Base-by-base conservation (phyloP, 2,797 vertebrate genomes). In the Nannoperca australis region DNA sequence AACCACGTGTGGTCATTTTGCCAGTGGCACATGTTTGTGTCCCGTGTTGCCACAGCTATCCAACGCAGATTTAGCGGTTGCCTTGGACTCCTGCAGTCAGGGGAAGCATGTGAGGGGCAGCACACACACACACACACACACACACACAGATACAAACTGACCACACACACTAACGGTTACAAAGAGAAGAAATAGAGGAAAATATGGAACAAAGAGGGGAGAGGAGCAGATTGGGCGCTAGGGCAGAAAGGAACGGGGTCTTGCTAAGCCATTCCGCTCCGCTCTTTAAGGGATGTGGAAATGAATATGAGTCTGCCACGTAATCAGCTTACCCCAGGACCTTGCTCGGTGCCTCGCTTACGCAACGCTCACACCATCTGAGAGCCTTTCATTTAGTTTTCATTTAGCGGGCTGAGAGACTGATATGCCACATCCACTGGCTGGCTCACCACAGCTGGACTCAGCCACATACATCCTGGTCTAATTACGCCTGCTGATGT, bases 281-380 rank as follows among this genome's bases (percentile, higher is more conserved):
- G 73, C 84, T 90, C 83, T 89, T 84, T 70, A 74, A 86, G 73
- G 79, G 79, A 85, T 83, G 79, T 77, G 76, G 86, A 83, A 89
- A 92, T 87, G 78, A 91, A 90, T 85, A 88, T 75, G 88, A 88
- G 85, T 70, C 74, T 81, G 86, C 87, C 86, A 89, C 86, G 79
- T 91, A 90, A 91, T 89, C 87, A 90, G 86, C 90, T 92, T 90
- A 91, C 84, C 87, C 85, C 2, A 44, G 85, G 90, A 86, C 88
- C 82, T 81, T 32, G 78, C 81, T 73, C 27, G 1, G 61, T 24
- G 81, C 78, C 81, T 74, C 75, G 65, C 86, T 91, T 91, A 90
- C 36, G 80, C 87, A 92, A 92, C 73, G 22, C 84, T 78, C 82
- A 45, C 88, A 78, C 77, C 83, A 88, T 89, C 86, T 76, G 88